phyloP scores from a whole-genome alignment of 2,888 invertebrate species.

The Sericinus montela region DNA sequence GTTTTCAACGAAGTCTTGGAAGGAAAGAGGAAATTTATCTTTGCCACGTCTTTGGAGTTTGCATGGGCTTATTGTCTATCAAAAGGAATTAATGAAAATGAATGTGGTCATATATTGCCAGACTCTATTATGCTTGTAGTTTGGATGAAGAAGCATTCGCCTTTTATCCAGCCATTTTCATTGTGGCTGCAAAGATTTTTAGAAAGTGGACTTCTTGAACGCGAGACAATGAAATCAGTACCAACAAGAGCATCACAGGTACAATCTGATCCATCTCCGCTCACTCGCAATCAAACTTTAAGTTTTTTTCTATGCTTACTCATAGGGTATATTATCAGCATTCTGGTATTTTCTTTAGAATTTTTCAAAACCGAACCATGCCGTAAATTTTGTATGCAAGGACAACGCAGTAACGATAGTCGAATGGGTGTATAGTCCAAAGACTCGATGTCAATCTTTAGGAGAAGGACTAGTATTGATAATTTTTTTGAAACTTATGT shows the following conservation, averaged over 20 bases:
- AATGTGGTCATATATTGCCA: conserved; percentile 52
- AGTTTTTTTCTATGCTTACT: conserved; percentile 49
- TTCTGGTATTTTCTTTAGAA: conserved; percentile 42
- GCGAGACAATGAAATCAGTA: conserved; percentile 29
- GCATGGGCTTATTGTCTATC: conserved; percentile 49
- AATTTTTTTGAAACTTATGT: no score
- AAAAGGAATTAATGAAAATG: conserved; percentile 46
- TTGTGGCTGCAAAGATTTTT: conserved; percentile 52
- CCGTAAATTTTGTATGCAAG: conserved; percentile 12
- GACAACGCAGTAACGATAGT: no score
- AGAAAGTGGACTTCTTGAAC: conserved; percentile 51
- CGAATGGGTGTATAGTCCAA: no score
- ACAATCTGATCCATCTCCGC: conserved; percentile 42
- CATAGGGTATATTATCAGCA: conserved; percentile 42
- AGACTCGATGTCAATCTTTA: no score
- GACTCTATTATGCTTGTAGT: conserved; percentile 57
- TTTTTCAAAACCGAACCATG: conserved; percentile 28
- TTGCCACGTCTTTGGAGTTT: conserved; percentile 56
- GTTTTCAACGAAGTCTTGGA: conserved; percentile 44
- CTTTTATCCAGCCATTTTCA: conserved; percentile 38
- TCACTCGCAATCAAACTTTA: conserved; percentile 43
- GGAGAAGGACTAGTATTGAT: no score
- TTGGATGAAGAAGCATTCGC: conserved; percentile 53
- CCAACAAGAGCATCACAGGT: conserved; percentile 14
- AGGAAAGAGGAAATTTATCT: conserved; percentile 43